Evolutionary conservation across 2,797 vertebrate genomes (phyloP).

Genomic region (Pangasius djambal): DNA sequence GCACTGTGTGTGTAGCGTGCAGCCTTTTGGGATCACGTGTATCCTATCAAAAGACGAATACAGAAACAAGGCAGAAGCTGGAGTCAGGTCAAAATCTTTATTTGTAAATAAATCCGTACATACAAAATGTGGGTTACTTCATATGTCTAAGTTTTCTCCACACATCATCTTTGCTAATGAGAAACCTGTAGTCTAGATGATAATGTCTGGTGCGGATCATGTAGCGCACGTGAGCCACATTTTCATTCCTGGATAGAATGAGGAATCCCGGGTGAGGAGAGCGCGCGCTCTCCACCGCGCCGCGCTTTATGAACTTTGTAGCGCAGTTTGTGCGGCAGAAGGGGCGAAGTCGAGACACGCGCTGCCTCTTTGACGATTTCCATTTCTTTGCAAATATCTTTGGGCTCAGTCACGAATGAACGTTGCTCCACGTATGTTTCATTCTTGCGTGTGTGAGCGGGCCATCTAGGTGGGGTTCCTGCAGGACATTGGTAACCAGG

Average conservation of each 20-base stretch:
- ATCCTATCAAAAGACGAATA: neutral
- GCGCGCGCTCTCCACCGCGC: neutral
- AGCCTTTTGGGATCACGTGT: neutral
- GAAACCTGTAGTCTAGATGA: neutral
- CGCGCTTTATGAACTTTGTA: constrained; percentile 54
- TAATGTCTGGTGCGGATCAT: neutral
- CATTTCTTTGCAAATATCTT: constrained; percentile 1
- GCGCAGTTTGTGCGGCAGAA: constrained; percentile 65
- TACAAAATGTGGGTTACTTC: neutral
- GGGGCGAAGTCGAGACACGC: constrained; percentile 13
- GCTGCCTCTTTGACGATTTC: neutral
- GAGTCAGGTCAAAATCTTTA: neutral
- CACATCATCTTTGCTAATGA: neutral
- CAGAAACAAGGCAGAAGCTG: neutral
- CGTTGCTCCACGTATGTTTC: neutral
- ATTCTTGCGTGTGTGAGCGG: neutral
- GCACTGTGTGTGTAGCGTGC: neutral
- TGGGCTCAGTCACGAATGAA: neutral
- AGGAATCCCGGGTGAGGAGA: neutral
- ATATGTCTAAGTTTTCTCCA: neutral
- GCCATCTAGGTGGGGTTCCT: neutral
- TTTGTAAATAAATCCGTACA: constrained; percentile 21
- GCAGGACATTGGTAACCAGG: neutral
- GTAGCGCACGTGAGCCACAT: neutral
- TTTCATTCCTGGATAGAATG: neutral